Conservation (phyloP, 2,888 invertebrate genomes). For the Philaethria dido region DNA sequence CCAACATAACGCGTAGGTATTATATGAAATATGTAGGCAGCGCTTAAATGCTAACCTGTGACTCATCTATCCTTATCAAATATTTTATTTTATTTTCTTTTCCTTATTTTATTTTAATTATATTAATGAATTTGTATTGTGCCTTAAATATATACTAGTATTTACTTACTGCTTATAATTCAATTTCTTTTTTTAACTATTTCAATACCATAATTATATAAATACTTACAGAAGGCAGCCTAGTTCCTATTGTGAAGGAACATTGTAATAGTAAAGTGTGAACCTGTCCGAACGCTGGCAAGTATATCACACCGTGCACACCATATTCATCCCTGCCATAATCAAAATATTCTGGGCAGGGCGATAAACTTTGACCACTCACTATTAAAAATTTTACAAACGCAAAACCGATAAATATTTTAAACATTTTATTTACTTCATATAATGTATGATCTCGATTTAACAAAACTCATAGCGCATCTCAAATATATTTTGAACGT, state of each 20-base stretch:
- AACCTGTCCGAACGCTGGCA: conserved; percentile 55
- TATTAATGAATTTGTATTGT: no score
- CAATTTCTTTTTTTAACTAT: no score
- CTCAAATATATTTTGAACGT: conserved; percentile 49
- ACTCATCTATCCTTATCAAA: no score
- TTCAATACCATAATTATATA: not conserved
- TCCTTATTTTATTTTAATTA: no score
- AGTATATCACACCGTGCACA: conserved; percentile 58
- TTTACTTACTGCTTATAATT: no score
- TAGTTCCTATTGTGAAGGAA: conserved; percentile 63
- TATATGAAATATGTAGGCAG: no score
- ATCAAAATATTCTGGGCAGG: conserved; percentile 66
- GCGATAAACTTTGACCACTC: conserved; percentile 58
- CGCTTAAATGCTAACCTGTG: no score
- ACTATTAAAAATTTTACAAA: conserved; percentile 51
- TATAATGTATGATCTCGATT: not conserved
- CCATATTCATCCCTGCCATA: conserved; percentile 58
- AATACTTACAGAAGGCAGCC: conserved; percentile 41
- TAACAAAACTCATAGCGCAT: conserved; percentile 27
- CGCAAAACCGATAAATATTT: conserved; percentile 49
- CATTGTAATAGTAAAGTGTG: conserved; percentile 53
- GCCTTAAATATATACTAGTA: no score
- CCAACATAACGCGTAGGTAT: no score
- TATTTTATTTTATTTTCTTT: no score
- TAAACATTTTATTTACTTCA: conserved; percentile 46